phyloP scores from a whole-genome alignment of 2,888 invertebrate genomes.

The Tinea trinotella region DNA sequence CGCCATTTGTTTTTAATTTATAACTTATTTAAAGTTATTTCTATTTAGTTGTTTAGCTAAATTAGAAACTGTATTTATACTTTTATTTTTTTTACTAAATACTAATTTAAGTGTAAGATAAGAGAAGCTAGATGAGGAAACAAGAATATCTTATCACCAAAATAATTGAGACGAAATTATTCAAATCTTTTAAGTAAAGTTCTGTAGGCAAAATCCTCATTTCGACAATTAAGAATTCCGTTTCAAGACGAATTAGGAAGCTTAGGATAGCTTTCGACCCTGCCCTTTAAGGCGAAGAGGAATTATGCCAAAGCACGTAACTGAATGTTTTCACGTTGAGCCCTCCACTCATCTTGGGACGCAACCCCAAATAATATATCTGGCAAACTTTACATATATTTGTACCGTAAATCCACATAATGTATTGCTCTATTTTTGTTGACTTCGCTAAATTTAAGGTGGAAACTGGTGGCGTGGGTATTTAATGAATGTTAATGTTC shows the following conservation, averaged over 20 bases:
- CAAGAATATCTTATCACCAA: not conserved
- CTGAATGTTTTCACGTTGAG: constrained; percentile 67
- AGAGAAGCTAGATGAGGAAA: too few species aligned
- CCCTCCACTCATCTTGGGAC: constrained; percentile 54
- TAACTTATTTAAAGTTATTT: too few species aligned
- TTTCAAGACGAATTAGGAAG: constrained; percentile 61
- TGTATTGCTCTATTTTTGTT: constrained; percentile 71
- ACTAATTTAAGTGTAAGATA: too few species aligned
- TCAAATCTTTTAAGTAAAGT: not conserved
- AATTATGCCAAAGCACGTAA: constrained; percentile 70
- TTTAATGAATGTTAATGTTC: constrained; percentile 66
- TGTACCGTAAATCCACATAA: constrained; percentile 71
- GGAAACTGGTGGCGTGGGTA: constrained; percentile 43
- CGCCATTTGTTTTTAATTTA: too few species aligned
- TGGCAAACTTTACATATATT: constrained; percentile 72
- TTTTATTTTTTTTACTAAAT: too few species aligned
- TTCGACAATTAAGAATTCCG: constrained; percentile 68
- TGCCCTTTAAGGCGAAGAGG: constrained; percentile 48
- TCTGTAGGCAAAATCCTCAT: constrained; percentile 29
- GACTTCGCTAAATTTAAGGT: constrained; percentile 58
- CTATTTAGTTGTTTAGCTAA: too few species aligned
- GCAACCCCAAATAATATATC: constrained; percentile 70
- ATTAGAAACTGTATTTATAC: too few species aligned
- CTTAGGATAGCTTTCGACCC: constrained; percentile 42
- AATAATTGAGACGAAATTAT: not conserved